A percentile compares a stretch with the other conserved stretches of the same genome.
phyloP scores from a whole-genome alignment of 2,888 invertebrate species.

The Dryomyza anilis region DNA sequence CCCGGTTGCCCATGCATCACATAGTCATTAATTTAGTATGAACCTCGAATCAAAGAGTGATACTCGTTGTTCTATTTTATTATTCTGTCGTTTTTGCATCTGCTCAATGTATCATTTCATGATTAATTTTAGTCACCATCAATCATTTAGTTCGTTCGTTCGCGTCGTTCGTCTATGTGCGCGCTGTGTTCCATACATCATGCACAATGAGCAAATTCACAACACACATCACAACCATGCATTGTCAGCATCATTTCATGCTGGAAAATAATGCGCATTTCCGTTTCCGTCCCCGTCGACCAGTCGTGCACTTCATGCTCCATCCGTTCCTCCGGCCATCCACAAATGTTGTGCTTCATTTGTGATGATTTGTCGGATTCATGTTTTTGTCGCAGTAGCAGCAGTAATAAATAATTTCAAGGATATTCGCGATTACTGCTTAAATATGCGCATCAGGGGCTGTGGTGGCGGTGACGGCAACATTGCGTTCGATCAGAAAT shows the following conservation, averaged over 20 bases:
- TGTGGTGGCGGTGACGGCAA: not conserved
- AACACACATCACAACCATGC: slow-evolving; percentile 9
- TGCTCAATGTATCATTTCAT: slow-evolving; percentile 23
- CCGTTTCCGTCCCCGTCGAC: not conserved
- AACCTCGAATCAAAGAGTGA: too few species aligned
- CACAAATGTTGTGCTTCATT: slow-evolving; percentile 5
- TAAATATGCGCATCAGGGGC: not conserved
- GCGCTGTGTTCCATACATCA: not conserved
- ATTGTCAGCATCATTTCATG: slow-evolving; percentile 7
- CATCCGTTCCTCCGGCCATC: not conserved
- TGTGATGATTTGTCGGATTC: not conserved
- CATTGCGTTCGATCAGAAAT: too few species aligned
- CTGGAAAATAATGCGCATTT: slow-evolving; percentile 16
- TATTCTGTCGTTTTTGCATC: slow-evolving; percentile 22
- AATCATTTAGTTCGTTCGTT: slow-evolving; percentile 4
- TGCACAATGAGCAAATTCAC: slow-evolving; percentile 1
- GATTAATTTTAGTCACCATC: slow-evolving; percentile 23
- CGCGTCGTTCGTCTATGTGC: not conserved
- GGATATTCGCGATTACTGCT: slow-evolving; percentile 19
- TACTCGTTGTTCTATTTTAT: not conserved
- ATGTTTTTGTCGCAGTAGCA: not conserved
- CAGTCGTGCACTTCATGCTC: not conserved
- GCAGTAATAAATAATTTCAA: slow-evolving; percentile 19
- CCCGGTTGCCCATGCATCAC: too few species aligned
- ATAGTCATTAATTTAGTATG: too few species aligned